Conservation (phyloP, 2,888 invertebrate species). For the Nasonovia ribisnigri region DNA sequence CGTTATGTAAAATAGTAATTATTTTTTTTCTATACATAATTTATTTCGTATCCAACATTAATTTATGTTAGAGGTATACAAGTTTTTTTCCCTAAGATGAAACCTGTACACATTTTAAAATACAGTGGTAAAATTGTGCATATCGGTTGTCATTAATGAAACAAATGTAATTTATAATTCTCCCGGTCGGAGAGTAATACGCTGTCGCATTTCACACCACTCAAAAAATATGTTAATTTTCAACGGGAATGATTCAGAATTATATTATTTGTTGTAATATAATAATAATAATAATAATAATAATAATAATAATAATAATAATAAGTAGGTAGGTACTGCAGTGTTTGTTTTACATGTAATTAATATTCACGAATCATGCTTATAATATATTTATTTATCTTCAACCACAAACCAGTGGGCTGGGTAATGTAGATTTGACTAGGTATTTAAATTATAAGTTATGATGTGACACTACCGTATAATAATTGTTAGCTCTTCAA, state of each 20-base stretch:
- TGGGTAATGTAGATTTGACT: neutral
- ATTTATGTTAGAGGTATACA: neutral
- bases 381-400: neutral
- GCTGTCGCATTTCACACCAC: neutral
- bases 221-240: conserved; percentile 3
- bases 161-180: neutral
- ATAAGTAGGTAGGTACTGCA: neutral
- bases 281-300: neutral
- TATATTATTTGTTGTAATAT: neutral
- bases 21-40: neutral
- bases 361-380: neutral
- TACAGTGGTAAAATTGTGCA: neutral
- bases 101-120: neutral
- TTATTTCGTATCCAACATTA: neutral
- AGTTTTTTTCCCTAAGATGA: neutral
- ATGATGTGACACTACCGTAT: neutral
- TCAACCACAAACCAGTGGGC: neutral
- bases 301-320: neutral
- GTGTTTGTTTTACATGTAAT: neutral
- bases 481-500: neutral
- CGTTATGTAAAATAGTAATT: neutral
- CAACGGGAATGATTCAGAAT: neutral
- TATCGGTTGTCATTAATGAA: neutral
- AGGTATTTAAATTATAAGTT: conserved; percentile 10
- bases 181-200: neutral